Percentiles rank a stretch among this genome's conserved stretches.
phyloP scores from a whole-genome alignment of 1,140 invertebrate genomes.

The Lordiphosa clarofinis region DNA sequence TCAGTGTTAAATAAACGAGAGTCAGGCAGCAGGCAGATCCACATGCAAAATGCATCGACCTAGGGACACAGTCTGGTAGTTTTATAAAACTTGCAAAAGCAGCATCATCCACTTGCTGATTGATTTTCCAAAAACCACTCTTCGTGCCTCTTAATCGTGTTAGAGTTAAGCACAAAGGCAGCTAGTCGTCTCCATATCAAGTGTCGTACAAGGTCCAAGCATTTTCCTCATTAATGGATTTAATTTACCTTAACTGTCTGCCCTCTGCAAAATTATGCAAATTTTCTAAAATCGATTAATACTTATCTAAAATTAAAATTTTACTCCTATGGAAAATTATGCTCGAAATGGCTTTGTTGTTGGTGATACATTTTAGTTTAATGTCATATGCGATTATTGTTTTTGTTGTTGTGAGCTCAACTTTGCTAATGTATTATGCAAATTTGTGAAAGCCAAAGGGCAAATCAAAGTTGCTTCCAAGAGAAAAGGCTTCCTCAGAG shows the following conservation, averaged over 20 bases:
- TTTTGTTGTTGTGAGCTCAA: slow-evolving; percentile 18
- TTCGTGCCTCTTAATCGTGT: slow-evolving; percentile 21
- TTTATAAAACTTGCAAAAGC: slow-evolving; percentile 56
- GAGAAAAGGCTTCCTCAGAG: no score
- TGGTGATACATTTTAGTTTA: slow-evolving; percentile 4
- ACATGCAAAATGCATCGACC: slow-evolving; percentile 46
- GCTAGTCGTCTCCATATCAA: background rate
- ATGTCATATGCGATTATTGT: slow-evolving; percentile 3
- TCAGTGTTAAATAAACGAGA: slow-evolving; percentile 75
- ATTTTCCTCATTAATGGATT: slow-evolving; percentile 4
- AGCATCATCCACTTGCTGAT: slow-evolving; percentile 30
- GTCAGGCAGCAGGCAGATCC: slow-evolving; percentile 19
- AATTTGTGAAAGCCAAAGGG: slow-evolving; percentile 8
- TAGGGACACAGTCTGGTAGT: slow-evolving; percentile 3
- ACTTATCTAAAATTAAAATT: slow-evolving; percentile 51
- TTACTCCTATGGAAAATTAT: slow-evolving; percentile 15
- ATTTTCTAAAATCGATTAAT: slow-evolving; percentile 20
- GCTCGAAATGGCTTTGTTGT: slow-evolving; percentile 6
- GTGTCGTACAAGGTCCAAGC: background rate
- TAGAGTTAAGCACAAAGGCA: slow-evolving; percentile 9
- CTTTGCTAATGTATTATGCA: slow-evolving; percentile 18
- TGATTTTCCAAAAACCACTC: slow-evolving; percentile 40
- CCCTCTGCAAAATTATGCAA: slow-evolving; percentile 61
- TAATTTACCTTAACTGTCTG: background rate
- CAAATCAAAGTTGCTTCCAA: slow-evolving; percentile 6